phyloP scores from a whole-genome alignment of 2,797 vertebrate species.

The Balearica regulorum region DNA sequence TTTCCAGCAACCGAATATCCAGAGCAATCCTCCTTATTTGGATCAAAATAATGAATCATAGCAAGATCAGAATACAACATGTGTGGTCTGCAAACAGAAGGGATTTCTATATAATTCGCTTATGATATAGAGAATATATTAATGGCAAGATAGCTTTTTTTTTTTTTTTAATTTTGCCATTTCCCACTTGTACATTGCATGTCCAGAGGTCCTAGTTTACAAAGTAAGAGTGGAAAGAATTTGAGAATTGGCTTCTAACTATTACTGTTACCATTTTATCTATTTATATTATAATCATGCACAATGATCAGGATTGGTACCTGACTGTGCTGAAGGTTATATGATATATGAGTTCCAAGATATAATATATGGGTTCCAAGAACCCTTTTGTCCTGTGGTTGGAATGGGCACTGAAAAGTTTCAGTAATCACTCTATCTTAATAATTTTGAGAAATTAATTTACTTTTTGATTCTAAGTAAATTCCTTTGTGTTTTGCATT shows the following conservation, averaged over 20 bases:
- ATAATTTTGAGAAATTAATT: neutral
- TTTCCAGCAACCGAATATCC: neutral
- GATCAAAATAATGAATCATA: neutral
- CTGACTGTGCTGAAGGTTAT: neutral
- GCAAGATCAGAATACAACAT: neutral
- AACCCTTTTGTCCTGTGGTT: neutral
- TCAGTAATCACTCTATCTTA: neutral
- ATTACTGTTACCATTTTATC: neutral
- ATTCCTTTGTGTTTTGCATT: neutral
- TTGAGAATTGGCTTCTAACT: neutral
- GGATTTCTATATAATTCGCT: neutral
- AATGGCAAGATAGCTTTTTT: neutral
- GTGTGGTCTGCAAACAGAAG: neutral
- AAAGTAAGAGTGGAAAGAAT: neutral
- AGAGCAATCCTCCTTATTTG: neutral
- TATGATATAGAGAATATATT: neutral
- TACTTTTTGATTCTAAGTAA: neutral
- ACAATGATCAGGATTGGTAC: neutral
- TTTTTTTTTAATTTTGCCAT: neutral
- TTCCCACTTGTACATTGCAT: neutral
- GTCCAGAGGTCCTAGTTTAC: neutral
- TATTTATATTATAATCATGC: neutral
- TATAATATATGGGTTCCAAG: neutral
- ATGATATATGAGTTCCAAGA: neutral
- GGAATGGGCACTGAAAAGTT: neutral